Conservation (phyloP, 2,113 vertebrate genomes). For the Ochotona princeps region DNA sequence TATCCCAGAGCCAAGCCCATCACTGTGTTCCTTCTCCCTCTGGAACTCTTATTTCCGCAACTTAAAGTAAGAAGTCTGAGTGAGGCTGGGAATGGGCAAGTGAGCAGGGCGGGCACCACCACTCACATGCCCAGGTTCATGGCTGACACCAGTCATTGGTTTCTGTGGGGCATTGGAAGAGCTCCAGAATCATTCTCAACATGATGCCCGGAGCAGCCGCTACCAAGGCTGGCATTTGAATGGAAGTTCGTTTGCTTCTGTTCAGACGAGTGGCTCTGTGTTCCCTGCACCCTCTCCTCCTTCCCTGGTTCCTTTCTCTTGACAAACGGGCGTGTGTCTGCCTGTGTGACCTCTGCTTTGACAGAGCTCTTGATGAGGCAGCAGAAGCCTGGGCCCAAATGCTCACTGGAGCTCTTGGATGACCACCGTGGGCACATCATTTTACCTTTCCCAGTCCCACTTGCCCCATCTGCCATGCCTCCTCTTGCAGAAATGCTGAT, state of each 20-base stretch:
- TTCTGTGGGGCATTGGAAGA: not conserved
- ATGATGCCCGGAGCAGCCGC: not conserved
- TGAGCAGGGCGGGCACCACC: not conserved
- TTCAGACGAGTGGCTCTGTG: not conserved
- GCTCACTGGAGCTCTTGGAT: accelerated
- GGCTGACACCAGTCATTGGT: not conserved
- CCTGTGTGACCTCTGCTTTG: not conserved
- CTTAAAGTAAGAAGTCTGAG: not conserved
- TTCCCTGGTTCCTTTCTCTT: not conserved
- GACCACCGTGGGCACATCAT: not conserved
- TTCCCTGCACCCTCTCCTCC: not conserved
- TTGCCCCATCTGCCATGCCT: not conserved
- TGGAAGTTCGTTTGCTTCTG: not conserved
- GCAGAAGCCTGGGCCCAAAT: not conserved
- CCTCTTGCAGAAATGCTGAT: constrained; percentile 4
- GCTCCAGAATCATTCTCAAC: not conserved
- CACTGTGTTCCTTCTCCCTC: not conserved
- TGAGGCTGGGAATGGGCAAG: not conserved
- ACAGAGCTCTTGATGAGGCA: not conserved
- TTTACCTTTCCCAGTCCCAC: not conserved
- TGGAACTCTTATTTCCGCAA: not conserved
- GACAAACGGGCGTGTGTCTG: not conserved
- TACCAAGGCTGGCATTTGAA: not conserved
- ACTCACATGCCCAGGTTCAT: not conserved
- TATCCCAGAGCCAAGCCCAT: not conserved